phyloP scores from a whole-genome alignment of 2,888 invertebrate species.

The Stegophylla sp. region DNA sequence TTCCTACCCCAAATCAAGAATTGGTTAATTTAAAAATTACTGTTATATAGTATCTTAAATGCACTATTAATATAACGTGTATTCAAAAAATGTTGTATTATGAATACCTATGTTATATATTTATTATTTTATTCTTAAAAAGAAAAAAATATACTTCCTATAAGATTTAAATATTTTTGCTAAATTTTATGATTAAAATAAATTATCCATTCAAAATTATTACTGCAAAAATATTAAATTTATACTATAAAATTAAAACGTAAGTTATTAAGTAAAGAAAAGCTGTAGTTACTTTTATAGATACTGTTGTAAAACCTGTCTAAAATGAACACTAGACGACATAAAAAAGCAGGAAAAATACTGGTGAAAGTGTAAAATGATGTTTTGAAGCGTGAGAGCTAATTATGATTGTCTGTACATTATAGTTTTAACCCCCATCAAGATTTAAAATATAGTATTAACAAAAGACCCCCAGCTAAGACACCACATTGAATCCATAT shows the following conservation, averaged over 20 bases:
- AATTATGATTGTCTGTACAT: constrained; percentile 6
- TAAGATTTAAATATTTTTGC: no score
- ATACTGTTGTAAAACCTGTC: no score
- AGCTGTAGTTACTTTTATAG: no score
- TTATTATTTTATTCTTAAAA: not conserved
- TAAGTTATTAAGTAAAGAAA: no score
- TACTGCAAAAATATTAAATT: not conserved
- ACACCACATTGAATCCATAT: constrained; percentile 51
- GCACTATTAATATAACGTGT: no score
- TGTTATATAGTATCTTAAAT: not conserved
- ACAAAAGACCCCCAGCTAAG: constrained; percentile 49
- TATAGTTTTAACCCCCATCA: constrained; percentile 37
- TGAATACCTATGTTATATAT: not conserved
- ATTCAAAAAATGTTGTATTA: no score
- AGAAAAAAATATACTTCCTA: not conserved
- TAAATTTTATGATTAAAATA: no score
- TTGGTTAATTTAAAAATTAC: not conserved
- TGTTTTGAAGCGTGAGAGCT: not conserved
- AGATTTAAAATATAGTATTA: constrained; percentile 37
- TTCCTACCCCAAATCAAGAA: not conserved
- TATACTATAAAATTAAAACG: not conserved
- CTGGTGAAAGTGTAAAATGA: not conserved
- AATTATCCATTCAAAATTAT: no score
- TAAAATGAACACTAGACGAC: not conserved
- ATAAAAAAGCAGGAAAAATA: not conserved